Conservation (phyloP, 2,888 invertebrate genomes). For the Aromia moschata region DNA sequence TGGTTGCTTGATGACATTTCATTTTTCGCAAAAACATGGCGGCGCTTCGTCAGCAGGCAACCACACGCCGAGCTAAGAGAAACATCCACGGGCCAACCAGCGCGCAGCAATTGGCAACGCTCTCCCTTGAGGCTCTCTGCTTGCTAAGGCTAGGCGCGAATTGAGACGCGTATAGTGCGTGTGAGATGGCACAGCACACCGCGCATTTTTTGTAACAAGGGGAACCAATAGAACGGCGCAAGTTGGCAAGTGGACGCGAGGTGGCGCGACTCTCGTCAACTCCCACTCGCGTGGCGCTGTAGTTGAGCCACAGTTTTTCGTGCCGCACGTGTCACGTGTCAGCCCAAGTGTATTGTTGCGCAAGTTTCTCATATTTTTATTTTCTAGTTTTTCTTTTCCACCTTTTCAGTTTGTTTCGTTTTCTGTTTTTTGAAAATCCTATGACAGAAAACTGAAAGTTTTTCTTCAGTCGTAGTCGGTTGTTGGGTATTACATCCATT, state of each 20-base stretch:
- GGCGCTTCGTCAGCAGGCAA: too few relatives aligned
- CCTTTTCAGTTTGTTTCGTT: not conserved
- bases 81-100: too few relatives aligned
- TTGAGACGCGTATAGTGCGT: not conserved
- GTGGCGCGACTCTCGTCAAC: not conserved
- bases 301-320: slow-evolving; percentile 9
- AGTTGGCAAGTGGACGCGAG: slow-evolving; percentile 2
- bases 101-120: too few relatives aligned
- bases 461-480: not conserved
- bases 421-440: too few relatives aligned
- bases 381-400: not conserved
- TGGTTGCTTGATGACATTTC: too few relatives aligned
- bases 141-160: not conserved
- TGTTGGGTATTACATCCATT: not conserved
- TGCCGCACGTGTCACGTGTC: not conserved
- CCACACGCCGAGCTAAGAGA: too few relatives aligned
- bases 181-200: slow-evolving; percentile 10
- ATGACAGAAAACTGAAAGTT: not conserved
- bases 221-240: slow-evolving; percentile 4
- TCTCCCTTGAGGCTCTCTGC: too few relatives aligned
- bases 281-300: not conserved
- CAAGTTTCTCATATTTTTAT: not conserved
- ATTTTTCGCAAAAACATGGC: too few relatives aligned
- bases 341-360: not conserved
- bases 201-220: not conserved